phyloP scores from a whole-genome alignment of 2,113 vertebrate genomes.

The Cariama cristata region DNA sequence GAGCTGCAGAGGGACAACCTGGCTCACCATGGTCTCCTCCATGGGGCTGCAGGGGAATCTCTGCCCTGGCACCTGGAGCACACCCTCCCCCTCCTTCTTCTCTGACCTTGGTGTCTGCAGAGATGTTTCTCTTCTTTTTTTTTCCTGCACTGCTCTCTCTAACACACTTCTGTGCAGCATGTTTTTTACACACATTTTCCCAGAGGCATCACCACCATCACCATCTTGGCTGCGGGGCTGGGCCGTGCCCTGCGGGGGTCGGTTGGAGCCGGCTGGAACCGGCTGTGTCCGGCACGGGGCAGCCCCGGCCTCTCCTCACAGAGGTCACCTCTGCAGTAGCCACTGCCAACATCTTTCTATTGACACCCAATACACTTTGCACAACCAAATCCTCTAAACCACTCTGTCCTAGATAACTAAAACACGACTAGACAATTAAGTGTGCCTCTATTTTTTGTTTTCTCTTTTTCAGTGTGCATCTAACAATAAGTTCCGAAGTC shows the following conservation, averaged over 20 bases:
- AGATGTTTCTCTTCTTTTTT: not conserved
- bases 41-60: not conserved
- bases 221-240: rapidly evolving
- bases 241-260: rapidly evolving
- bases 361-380: not conserved
- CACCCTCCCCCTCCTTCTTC: not conserved
- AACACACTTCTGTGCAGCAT: not conserved
- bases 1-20: not conserved
- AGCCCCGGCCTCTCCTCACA: not conserved
- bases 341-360: not conserved
- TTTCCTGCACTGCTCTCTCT: not conserved
- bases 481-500: not conserved
- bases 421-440: not conserved
- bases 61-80: not conserved
- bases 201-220: rapidly evolving
- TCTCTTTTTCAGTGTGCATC: not conserved
- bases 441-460: not conserved
- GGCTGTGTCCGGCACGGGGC: not conserved
- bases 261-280: not conserved
- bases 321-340: not conserved
- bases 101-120: not conserved
- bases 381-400: not conserved
- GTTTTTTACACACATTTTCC: not conserved
- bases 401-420: not conserved
- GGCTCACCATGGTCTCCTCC: not conserved